Conservation (phyloP, 2,113 vertebrate species). For the Pluvialis apricaria region DNA sequence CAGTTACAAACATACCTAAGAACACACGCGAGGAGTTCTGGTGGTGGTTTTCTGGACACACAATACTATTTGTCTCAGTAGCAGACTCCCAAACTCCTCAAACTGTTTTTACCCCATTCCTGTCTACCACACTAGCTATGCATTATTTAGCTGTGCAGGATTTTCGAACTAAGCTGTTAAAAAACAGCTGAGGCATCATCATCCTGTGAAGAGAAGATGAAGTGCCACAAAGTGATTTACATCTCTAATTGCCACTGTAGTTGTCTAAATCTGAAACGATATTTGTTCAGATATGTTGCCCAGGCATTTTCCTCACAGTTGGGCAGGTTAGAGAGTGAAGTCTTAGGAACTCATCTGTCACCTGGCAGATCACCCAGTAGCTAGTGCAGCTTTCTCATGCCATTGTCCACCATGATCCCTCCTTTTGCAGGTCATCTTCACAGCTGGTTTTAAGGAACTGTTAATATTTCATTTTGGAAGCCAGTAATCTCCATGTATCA, state of each 20-base stretch:
- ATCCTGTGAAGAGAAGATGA: not conserved
- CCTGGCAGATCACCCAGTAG: not conserved
- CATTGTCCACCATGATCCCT: not conserved
- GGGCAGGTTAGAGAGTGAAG: not conserved
- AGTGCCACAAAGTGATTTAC: not conserved
- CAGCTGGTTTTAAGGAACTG: not conserved
- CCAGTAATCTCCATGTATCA: not conserved
- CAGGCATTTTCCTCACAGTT: not conserved
- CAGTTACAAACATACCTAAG: not conserved
- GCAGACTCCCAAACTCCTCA: not conserved
- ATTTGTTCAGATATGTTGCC: not conserved
- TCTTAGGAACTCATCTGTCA: not conserved
- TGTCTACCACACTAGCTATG: not conserved
- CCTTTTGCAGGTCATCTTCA: not conserved
- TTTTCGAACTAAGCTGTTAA: not conserved
- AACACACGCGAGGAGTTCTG: not conserved
- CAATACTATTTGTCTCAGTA: not conserved
- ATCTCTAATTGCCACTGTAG: not conserved
- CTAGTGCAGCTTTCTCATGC: not conserved
- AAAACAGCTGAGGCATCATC: not conserved
- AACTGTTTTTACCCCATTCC: not conserved
- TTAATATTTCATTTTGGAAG: not conserved
- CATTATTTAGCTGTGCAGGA: not conserved
- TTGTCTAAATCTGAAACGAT: not conserved
- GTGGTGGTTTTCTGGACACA: not conserved